phyloP scores from a whole-genome alignment of 1,140 invertebrate species.

The Reticulitermes speratus region DNA sequence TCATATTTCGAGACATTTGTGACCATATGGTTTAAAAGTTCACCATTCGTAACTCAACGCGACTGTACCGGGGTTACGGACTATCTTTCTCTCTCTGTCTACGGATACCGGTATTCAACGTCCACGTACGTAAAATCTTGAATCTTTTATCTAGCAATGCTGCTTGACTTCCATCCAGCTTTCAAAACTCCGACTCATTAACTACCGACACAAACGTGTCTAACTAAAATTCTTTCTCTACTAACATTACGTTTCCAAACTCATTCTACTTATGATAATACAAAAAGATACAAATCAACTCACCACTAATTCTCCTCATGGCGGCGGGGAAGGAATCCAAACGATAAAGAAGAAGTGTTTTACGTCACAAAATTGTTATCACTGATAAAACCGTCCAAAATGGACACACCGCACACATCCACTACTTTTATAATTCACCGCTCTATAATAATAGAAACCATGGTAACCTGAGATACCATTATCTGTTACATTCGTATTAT shows the following conservation, averaged over 20 bases:
- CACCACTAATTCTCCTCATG: slow-evolving; percentile 5
- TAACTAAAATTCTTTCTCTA: neutral
- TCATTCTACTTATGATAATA: neutral
- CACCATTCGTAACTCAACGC: neutral
- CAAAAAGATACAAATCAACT: neutral
- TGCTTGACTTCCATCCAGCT: neutral
- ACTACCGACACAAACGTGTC: neutral
- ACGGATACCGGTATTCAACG: neutral
- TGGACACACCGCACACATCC: neutral
- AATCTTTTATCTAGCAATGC: slow-evolving; percentile 5
- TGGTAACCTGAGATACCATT: neutral
- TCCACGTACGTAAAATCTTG: slow-evolving; percentile 18
- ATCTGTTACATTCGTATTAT: neutral
- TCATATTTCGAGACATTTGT: neutral
- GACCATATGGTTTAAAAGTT: slow-evolving; percentile 7
- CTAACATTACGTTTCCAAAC: neutral
- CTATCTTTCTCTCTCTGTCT: neutral
- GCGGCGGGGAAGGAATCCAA: neutral
- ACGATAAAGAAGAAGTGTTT: neutral
- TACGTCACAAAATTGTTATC: neutral
- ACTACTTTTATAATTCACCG: neutral
- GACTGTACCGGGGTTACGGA: slow-evolving; percentile 6
- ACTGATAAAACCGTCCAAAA: neutral
- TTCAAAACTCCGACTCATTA: neutral
- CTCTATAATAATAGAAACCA: neutral